Percentiles rank a stretch among this genome's conserved stretches.
Conservation (phyloP, 2,797 vertebrate genomes). For the Podargus strigoides region DNA sequence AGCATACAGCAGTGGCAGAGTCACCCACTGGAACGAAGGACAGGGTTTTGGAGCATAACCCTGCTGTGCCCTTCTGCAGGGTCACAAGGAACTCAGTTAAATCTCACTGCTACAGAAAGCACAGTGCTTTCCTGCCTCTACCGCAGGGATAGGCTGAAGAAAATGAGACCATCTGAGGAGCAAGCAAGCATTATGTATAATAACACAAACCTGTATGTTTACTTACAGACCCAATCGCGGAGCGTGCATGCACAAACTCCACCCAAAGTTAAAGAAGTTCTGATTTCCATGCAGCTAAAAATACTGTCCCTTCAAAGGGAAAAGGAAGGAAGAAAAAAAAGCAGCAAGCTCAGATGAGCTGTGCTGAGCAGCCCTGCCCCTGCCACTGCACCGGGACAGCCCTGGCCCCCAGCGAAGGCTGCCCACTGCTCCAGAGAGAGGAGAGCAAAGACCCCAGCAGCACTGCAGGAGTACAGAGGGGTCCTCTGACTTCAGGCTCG, state of each 20-base stretch:
- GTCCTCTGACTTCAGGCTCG: not conserved
- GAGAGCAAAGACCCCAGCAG: not conserved
- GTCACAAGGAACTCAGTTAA: not conserved
- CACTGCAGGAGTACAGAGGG: not conserved
- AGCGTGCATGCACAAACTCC: not conserved
- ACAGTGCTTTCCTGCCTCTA: rapidly evolving
- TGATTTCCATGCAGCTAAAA: not conserved
- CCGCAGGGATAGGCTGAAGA: not conserved
- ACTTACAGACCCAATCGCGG: not conserved
- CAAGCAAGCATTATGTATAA: not conserved
- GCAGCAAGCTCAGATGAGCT: not conserved
- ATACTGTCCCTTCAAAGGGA: not conserved
- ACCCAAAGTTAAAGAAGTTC: not conserved
- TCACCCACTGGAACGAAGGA: rapidly evolving
- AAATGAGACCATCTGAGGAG: not conserved
- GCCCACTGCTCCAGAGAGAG: not conserved
- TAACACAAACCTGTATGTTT: not conserved
- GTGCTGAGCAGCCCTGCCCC: not conserved
- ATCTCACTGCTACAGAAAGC: not conserved
- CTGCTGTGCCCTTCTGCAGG: not conserved
- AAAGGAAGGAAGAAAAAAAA: not conserved
- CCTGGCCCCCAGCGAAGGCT: not conserved
- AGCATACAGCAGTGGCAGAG: not conserved
- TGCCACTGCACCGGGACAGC: not conserved
- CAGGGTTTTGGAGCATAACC: not conserved